These are phyloP conservation scores for Chaetura pelagica DNA, from an alignment of 2,113 vertebrate species.

Conservation along the genomic window DNA sequence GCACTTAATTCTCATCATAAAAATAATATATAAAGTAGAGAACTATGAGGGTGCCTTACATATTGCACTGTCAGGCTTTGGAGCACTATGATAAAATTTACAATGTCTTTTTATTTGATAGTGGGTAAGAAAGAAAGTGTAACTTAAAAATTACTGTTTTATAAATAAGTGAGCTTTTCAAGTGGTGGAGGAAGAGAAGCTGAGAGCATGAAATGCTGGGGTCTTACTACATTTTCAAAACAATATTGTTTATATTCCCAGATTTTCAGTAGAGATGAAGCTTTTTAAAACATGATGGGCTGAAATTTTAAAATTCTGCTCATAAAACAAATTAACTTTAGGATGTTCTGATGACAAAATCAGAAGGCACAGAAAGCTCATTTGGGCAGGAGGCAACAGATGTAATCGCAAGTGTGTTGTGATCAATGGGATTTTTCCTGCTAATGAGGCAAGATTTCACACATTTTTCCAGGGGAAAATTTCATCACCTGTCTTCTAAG, in stretches of 20 bases:
- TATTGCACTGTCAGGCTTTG: slow-evolving; percentile 78
- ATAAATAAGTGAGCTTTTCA: slow-evolving; percentile 63
- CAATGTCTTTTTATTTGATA: slow-evolving; percentile 76
- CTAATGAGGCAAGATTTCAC: neutral
- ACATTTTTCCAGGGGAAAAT: neutral
- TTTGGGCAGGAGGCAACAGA: neutral
- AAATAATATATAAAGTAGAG: slow-evolving; percentile 83
- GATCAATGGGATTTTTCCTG: neutral
- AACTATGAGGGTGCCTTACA: slow-evolving; percentile 75
- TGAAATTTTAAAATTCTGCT: slow-evolving; percentile 18
- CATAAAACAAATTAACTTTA: neutral
- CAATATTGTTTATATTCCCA: neutral
- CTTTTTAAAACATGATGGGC: slow-evolving; percentile 28
- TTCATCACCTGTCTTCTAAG: neutral
- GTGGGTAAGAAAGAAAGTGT: slow-evolving; percentile 52
- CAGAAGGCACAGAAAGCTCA: neutral
- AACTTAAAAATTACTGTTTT: slow-evolving; percentile 63
- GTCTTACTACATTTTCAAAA: slow-evolving; percentile 43
- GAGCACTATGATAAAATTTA: slow-evolving; percentile 77
- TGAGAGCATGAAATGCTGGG: neutral
- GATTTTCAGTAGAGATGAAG: slow-evolving; percentile 33
- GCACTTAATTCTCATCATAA: slow-evolving; percentile 79
- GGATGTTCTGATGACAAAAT: neutral
- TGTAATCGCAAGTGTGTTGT: neutral
- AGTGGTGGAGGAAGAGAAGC: neutral